These are phyloP conservation scores for Euproctis similis DNA, from an alignment of 2,888 invertebrate species.

Conservation along the genomic window DNA sequence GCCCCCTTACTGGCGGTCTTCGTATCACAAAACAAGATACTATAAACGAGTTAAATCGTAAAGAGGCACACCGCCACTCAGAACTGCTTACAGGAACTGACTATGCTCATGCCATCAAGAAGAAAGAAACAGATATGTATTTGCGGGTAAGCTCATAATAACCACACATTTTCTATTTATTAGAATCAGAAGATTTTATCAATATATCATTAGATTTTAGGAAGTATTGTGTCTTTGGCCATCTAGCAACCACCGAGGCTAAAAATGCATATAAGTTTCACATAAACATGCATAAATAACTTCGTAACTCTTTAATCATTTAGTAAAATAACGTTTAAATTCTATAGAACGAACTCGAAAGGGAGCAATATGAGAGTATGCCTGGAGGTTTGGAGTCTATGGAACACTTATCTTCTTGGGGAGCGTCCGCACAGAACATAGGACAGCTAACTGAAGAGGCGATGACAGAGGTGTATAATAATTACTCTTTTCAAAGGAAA, in stretches of 20 bases:
- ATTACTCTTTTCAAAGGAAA: constrained; percentile 57
- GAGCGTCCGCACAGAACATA: constrained; percentile 36
- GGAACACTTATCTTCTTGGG: constrained; percentile 46
- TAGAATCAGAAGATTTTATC: too few species aligned
- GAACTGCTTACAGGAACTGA: constrained; percentile 44
- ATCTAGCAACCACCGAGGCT: too few species aligned
- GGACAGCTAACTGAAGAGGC: constrained; percentile 52
- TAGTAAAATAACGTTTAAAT: too few species aligned
- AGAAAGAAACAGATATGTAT: constrained; percentile 46
- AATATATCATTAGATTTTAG: too few species aligned
- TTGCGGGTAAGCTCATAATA: constrained; percentile 48
- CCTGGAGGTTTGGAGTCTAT: constrained; percentile 52
- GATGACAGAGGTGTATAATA: constrained; percentile 58
- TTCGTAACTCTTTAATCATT: too few species aligned
- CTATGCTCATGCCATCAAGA: constrained; percentile 48
- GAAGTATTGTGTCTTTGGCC: too few species aligned
- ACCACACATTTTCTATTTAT: too few species aligned
- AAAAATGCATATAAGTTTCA: too few species aligned
- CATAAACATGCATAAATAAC: too few species aligned
- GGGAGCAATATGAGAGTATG: constrained; percentile 37
- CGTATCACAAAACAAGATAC: constrained; percentile 45
- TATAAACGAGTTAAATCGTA: constrained; percentile 37
- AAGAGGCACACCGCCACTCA: constrained; percentile 49
- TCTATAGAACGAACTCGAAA: constrained; percentile 42
- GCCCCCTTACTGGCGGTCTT: constrained; percentile 51